Conservation (phyloP, 2,113 vertebrate species). For the Apus apus region DNA sequence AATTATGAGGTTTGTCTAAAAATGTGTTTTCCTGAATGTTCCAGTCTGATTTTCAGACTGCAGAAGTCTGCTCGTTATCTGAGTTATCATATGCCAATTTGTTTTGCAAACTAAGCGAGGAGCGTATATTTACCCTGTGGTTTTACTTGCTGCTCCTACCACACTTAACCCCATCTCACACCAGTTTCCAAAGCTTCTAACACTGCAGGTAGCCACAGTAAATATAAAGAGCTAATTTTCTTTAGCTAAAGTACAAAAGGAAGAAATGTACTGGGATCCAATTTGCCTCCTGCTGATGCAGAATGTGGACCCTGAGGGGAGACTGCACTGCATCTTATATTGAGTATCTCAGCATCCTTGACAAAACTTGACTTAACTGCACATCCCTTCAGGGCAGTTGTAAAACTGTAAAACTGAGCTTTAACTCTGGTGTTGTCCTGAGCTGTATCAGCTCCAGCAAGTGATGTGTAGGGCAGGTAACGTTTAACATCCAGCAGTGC, state of each 20-base stretch:
- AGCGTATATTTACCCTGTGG: background rate
- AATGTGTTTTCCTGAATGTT: background rate
- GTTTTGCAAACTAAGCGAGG: background rate
- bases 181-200: background rate
- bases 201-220: background rate
- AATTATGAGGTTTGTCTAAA: background rate
- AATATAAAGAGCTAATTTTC: background rate
- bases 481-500: background rate
- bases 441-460: background rate
- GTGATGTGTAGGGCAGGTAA: background rate
- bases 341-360: background rate
- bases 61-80: background rate
- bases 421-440: background rate
- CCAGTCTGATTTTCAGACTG: background rate
- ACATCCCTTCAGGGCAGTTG: background rate
- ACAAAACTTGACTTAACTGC: background rate
- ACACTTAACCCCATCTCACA: background rate
- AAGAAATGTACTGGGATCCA: background rate
- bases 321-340: background rate
- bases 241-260: background rate
- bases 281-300: background rate
- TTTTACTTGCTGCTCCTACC: background rate
- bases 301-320: background rate
- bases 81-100: background rate
- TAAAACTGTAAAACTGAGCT: too few species aligned